Percentiles rank a stretch among this genome's conserved stretches.
These are phyloP conservation scores for Drosophila subobscura DNA, from an alignment of 1,140 invertebrate genomes.

Conservation along the genomic window DNA sequence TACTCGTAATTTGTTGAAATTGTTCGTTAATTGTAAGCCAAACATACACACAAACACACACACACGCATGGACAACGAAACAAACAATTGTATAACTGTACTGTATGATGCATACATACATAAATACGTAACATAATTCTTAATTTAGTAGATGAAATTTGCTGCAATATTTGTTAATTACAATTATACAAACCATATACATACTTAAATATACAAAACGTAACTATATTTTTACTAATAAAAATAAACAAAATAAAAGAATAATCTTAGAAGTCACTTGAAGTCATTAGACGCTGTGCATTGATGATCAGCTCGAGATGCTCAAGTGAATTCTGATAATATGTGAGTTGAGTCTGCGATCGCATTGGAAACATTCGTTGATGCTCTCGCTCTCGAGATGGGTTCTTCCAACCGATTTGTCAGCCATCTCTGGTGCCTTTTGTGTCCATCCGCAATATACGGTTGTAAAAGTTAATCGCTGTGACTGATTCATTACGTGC, in stretches of 20 bases:
- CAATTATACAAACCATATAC: conserved; percentile 75
- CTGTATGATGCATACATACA: conserved; percentile 22
- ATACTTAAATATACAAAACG: conserved; percentile 73
- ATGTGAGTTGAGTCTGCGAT: too few relatives aligned
- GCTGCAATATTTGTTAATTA: conserved; percentile 81
- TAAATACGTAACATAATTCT: conserved; percentile 54
- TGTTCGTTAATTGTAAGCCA: conserved; percentile 54
- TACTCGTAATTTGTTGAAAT: conserved; percentile 55
- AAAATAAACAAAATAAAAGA: conserved; percentile 46
- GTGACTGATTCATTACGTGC: conserved; percentile 76
- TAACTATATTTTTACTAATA: conserved; percentile 77
- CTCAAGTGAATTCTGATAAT: too few relatives aligned
- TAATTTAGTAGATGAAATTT: conserved; percentile 80
- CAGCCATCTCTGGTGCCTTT: conserved; percentile 35
- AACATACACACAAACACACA: conserved; percentile 22
- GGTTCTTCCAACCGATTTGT: not conserved
- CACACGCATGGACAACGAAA: conserved; percentile 56
- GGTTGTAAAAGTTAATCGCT: conserved; percentile 69
- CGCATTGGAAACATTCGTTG: too few relatives aligned
- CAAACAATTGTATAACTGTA: conserved; percentile 61
- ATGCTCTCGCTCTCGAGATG: too few relatives aligned
- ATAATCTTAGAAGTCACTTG: too few relatives aligned
- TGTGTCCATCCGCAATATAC: conserved; percentile 19
- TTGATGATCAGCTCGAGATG: too few relatives aligned
- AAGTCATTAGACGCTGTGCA: too few relatives aligned